Evolutionary conservation across 2,797 vertebrate genomes (phyloP).

Genomic region (Antrozous pallidus): DNA sequence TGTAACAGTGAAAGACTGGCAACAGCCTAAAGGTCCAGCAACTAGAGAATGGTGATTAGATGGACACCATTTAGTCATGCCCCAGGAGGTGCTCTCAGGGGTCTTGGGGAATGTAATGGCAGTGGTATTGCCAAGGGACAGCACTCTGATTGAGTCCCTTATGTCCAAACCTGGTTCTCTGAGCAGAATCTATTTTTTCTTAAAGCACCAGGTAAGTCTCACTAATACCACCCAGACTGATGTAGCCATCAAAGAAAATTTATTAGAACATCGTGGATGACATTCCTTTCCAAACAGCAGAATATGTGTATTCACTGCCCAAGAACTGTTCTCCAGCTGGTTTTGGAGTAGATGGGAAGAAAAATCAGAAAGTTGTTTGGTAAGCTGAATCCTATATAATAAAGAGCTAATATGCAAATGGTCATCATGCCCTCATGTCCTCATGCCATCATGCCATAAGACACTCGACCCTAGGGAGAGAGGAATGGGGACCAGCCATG

Average conservation of each 20-base stretch:
- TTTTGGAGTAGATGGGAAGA: no score
- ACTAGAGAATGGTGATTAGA: background rate
- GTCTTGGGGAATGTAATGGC: background rate
- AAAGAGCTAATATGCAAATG: no score
- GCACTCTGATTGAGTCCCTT: background rate
- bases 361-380: conserved; percentile 12
- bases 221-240: background rate
- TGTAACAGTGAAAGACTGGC: background rate
- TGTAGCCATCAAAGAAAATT: background rate
- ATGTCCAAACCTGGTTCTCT: background rate
- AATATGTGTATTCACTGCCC: background rate
- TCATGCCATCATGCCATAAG: no score
- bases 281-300: background rate
- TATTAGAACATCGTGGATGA: background rate
- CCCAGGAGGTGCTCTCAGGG: background rate
- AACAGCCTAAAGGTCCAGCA: background rate
- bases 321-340: background rate
- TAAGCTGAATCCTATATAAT: background rate
- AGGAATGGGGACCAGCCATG: no score
- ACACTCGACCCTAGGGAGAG: no score
- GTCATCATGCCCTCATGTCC: no score
- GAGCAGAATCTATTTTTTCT: background rate
- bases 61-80: background rate
- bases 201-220: background rate
- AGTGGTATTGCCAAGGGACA: background rate